Evolutionary conservation across 2,888 invertebrate genomes (phyloP), one percentile per base, ranked within the genome.

Genomic region (Zootermopsis nevadensis): DNA sequence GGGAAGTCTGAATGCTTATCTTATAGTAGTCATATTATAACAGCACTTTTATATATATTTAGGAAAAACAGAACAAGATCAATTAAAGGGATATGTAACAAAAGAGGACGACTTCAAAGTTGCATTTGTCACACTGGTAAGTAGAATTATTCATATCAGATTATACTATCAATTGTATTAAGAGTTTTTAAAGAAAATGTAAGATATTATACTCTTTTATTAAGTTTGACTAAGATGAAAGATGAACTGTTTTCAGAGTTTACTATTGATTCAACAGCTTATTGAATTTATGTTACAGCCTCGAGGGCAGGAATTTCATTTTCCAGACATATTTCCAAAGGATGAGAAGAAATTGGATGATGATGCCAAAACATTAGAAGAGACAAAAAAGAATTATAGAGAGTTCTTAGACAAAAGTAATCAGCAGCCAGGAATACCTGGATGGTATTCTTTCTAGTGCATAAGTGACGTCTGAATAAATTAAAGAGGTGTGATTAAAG

Each of bases 101-200:
- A 97, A 98, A 90, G 94, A 95, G 74, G 96, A 97, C 86, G 98
- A 98, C 89, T 90, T 92, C 24, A 97, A 97, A 91, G 89, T 93
- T 87, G 97, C 97, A 77, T 95, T 94, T 90, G 93, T 96, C 84
- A 92, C 93, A 83, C 88, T 98, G 91, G 97, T 97, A 91, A 91
- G 91, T 88, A 55, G 1, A 35, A 76, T 22, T 55, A 19, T 31
- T 33, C 3, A 7, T 15, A 12, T 22, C 6, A 35, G 22, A 15
- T 33, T 19, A 24, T 74, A 35, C 74, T 74, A 27, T 74, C 6
- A 24, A 69, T 69, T 83, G 48, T 19, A 48, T 48, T 12, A 48
- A 48, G 19, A 48, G 48, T 48, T 19, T 19, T 6, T 0, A 12
- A n/a, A 27, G 10, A 60, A 10, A 6, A 53, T 53, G 3, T 53